Conservation (phyloP, 2,113 vertebrate species). For the Oncorhynchus mykiss region DNA sequence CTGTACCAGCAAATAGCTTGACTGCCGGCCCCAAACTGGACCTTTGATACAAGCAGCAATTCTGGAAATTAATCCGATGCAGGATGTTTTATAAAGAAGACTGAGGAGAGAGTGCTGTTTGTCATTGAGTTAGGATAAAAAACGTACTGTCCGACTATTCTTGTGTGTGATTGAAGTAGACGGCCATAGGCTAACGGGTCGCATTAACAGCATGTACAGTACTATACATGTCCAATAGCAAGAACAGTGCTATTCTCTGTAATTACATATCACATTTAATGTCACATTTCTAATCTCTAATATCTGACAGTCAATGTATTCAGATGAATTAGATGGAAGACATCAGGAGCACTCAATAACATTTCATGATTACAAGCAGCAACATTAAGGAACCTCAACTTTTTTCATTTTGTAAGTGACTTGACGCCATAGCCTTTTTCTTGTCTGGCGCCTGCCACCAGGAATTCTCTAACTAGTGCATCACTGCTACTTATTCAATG, state of each 20-base stretch:
- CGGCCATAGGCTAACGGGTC: too few species aligned
- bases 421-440: background rate
- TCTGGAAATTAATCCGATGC: constrained; percentile 23
- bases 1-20: constrained; percentile 25
- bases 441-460: background rate
- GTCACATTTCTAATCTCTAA: background rate
- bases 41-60: constrained; percentile 26
- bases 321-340: background rate
- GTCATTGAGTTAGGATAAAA: background rate
- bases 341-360: background rate
- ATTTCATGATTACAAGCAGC: background rate
- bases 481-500: background rate
- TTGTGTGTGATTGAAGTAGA: too few species aligned
- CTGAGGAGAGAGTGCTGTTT: background rate
- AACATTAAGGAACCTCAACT: background rate
- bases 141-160: background rate
- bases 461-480: background rate
- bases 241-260: background rate
- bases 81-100: background rate
- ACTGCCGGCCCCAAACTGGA: constrained; percentile 31
- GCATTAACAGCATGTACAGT: too few species aligned
- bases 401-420: background rate
- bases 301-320: background rate
- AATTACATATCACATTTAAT: background rate
- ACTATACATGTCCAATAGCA: background rate